Base-by-base conservation (phyloP, 1,140 invertebrate genomes). In the Procambarus virginalis region DNA sequence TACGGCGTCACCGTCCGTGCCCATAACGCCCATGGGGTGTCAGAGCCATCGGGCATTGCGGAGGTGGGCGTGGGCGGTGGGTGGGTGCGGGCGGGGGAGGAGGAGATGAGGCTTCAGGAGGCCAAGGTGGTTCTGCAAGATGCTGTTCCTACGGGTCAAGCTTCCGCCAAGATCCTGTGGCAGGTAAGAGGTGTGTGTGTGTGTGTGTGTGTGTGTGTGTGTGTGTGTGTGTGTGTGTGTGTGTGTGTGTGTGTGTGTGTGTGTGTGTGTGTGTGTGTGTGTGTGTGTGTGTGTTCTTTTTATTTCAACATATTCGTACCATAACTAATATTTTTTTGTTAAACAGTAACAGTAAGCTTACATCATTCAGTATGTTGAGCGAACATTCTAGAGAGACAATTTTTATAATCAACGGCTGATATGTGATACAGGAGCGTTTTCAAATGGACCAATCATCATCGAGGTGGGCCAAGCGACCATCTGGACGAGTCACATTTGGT, bases 1-100 rank as follows among this genome's bases (percentile, higher is more conserved):
- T 92, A 92, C 68, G 91, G 91, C n/a, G 91, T 92, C n/a, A 85
- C 89, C 3, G 91, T 92, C 12, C 83, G 91, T 49, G 91, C 91
- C 85, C 79, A 77, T 73, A 92, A 92, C 76, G 70, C 89, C 70
- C 84, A 92, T 45, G 91, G 91, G 8, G 84, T 88, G 46, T 92
- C 91, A 4, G 88, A 90, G 22, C 91, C 91, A 8, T 92, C 91
- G 10, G 85, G 91, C 6, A 92, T 92, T 9, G 89, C 91, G 6
- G 89, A 90, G 45, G 91, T 92, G 55, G 89, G 88, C 79, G 85
- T 81, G 34, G 80, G 80, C 46, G 76, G 73, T 20, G 77, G 68
- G 22, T 85, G 80, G 87, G 75, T 73, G 68, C 9, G 77, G 80
- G 84, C 84, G 46, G 68, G 64, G 34, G 78, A 81, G 20, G 84